Base-by-base conservation (phyloP, 2,888 invertebrate genomes). In the Macrosiphum euphorbiae region DNA sequence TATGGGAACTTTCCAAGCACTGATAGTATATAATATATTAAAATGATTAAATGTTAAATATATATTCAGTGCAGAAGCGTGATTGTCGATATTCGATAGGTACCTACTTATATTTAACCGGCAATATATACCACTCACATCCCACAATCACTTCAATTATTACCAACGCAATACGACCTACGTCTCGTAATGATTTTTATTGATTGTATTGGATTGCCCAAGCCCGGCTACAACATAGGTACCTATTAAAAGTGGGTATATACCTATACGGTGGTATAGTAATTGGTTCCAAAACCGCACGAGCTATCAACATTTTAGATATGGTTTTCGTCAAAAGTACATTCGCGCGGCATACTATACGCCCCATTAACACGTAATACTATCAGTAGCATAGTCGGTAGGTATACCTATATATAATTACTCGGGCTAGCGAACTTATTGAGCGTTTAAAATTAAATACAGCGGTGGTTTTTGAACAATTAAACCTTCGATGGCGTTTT, bases 221-320 rank as follows among this genome's bases (percentile, higher is more conserved):
- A 41, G 41, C 7, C 7, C 41, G 11, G 26, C 24, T 10, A 24
- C 11, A 11, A 58, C 44, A 3, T 26, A 11, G 8, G 41, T 55
- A 26, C 86, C 78, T 78, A 78, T 78, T 78, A 16, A 20, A 35
- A 78, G 7, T 78, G 20, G 20, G 20, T 78, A 35, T n/a, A 20
- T n/a, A n/a, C 67, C 67, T 61, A 28, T 67, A n/a, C 28, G 28
- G 55, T 20, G 55, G 55, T 58, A 58, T 8, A 58, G 24, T 35
- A 61, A 92, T 92, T 61, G 61, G 50, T 67, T 35, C 41, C 50
- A 50, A 41, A 87, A 87, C 50, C 67, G 61, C 91, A 52, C 20
- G 28, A 55, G 3, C n/a, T 58, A 91, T 91, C 61, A 50, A 88
- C 35, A 50, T 52, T 91, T 87, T 92, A 92, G 92, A 41, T 87